phyloP scores from a whole-genome alignment of 1,140 invertebrate species.

The Heliconius nattereri region DNA sequence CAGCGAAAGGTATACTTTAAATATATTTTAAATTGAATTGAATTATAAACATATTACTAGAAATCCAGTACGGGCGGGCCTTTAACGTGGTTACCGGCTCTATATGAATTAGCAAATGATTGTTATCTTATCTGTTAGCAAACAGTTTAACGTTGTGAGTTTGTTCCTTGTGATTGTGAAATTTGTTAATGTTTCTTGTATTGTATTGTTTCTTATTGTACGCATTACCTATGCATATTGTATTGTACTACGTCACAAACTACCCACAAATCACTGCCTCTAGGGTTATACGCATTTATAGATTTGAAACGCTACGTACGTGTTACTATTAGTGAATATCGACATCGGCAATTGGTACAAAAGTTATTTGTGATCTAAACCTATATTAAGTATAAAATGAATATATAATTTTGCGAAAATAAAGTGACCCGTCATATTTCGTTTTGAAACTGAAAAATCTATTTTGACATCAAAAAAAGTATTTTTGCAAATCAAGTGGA shows the following conservation, averaged over 20 bases:
- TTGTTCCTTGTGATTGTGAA: constrained; percentile 45
- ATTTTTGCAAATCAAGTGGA: constrained; percentile 64
- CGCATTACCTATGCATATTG: not conserved
- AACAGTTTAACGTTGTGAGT: constrained; percentile 40
- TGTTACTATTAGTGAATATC: constrained; percentile 12
- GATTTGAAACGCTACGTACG: constrained; percentile 31
- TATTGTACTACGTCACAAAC: constrained; percentile 39
- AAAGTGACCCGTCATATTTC: constrained; percentile 38
- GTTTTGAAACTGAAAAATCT: constrained; percentile 44
- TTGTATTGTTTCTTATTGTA: constrained; percentile 17
- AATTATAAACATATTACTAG: not conserved
- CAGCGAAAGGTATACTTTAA: not conserved
- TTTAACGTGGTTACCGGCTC: constrained; percentile 32
- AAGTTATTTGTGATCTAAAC: constrained; percentile 49
- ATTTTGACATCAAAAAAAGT: constrained; percentile 60
- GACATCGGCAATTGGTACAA: constrained; percentile 51
- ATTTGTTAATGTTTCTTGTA: constrained; percentile 40
- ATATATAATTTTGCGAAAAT: constrained; percentile 50
- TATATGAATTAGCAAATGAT: constrained; percentile 38
- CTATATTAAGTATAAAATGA: constrained; percentile 36
- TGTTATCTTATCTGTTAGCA: constrained; percentile 42
- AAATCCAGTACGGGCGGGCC: not conserved
- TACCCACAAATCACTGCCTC: constrained; percentile 54
- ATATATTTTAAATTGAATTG: not conserved
- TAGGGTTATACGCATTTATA: constrained; percentile 52